Percentiles rank a stretch among this genome's conserved stretches.
These are phyloP conservation scores for Ceratitis capitata DNA, from an alignment of 1,140 invertebrate genomes.

Conservation along the genomic window DNA sequence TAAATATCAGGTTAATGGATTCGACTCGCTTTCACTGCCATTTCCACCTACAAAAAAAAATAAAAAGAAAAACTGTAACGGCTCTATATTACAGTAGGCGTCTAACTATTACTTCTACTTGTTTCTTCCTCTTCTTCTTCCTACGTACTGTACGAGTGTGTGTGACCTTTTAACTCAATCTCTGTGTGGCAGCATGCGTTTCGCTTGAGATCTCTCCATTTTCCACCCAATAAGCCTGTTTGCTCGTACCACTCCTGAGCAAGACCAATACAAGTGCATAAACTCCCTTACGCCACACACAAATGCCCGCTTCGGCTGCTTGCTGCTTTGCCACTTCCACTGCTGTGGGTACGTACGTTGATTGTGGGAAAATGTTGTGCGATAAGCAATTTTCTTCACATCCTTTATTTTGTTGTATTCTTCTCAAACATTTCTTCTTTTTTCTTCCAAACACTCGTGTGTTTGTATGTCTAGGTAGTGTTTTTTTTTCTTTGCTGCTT, in stretches of 20 bases:
- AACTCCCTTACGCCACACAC: not conserved
- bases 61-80: not conserved
- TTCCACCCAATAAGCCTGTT: slow-evolving; percentile 42
- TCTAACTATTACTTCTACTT: not conserved
- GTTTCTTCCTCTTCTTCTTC: not conserved
- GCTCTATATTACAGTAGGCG: not conserved
- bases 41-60: not conserved
- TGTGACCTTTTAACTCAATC: not conserved
- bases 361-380: slow-evolving; percentile 42
- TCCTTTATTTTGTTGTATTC: not conserved
- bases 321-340: not conserved
- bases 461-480: not conserved
- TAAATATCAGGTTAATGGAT: slow-evolving; percentile 65
- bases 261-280: not conserved
- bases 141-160: not conserved
- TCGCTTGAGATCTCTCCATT: slow-evolving; percentile 36
- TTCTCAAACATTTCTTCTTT: not conserved
- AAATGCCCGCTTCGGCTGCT: not conserved
- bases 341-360: not conserved
- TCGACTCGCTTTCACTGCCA: slow-evolving; percentile 49
- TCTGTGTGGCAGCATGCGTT: slow-evolving; percentile 16
- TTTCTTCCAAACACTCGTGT: too few species aligned
- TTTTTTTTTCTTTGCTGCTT: not conserved
- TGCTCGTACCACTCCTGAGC: not conserved
- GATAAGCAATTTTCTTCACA: slow-evolving; percentile 40